Base-by-base conservation (phyloP, 2,888 invertebrate genomes). In the Melinaea menophilus region DNA sequence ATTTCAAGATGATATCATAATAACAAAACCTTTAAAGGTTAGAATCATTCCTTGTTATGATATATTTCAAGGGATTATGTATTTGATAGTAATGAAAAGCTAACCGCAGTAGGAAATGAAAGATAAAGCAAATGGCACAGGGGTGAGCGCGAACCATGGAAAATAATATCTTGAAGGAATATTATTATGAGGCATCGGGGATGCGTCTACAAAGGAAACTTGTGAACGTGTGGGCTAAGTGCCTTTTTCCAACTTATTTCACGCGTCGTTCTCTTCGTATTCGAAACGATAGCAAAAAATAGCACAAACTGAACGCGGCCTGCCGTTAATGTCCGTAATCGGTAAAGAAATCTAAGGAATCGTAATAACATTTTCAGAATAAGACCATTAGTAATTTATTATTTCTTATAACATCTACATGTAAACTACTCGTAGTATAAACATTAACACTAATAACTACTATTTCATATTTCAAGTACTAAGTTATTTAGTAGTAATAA, bases 171-270 rank as follows among this genome's bases (percentile, higher is more conserved):
- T 82, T 79, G 67, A 73, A 74, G 76, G 81, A 74, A 83, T 84
- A 82, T 84, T 81, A 82, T 81, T 79, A 77, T 71, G 75, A 76
- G 79, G 78, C 72, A 76, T 75, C 77, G 64, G 67, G 63, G 68
- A 63, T 58, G 63, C 58, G 55, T 64, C 63, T 67, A 66, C 65
- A 75, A 73, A 72, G 71, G 69, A 75, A 74, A 72, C 69, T 71
- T 72, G 72, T 67, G 77, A 81, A 80, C 78, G 80, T 79, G 81
- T 72, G 73, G 74, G 73, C 84, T 82, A 85, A 88, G 84, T 86
- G 83, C 80, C 82, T 85, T 85, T 79, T 85, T 84, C 83, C 83
- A 78, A 82, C 80, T 82, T 86, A 86, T 84, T 88, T 84, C 79
- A 82, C 78, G 75, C 77, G 69, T 76, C 80, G 79, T 79, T 81